Base-by-base conservation (phyloP, 2,797 vertebrate genomes). In the Bradypodion pumilum region DNA sequence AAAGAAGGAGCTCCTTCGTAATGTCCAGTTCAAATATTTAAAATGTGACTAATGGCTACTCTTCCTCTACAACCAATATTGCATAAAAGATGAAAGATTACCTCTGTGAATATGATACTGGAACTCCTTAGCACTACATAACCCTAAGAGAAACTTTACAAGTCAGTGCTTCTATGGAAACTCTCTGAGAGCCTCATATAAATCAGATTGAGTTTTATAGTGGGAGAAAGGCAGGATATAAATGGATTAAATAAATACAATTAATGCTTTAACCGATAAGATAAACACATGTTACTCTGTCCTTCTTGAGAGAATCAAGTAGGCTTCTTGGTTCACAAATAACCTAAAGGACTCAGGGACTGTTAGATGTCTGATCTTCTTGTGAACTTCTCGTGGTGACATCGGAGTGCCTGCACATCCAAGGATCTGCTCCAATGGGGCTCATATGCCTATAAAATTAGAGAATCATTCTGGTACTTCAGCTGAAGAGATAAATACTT, bases 401-500 rank as follows among this genome's bases (percentile, higher is more conserved):
- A 59, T 49, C 2, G 27, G 40, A 56, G 23, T 56, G 52, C 35
- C 44, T 6, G 42, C 13, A 70, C 23, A n/a, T 2, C 19, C 65
- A 76, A 52, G 21, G 8, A 40, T 40, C 23, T 32, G 16, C 63
- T 44, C 42, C 27, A 59, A n/a, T n/a, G 19, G 19, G 63, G 37
- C n/a, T 81, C 27, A 70, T 32, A 2, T 40, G 42, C 42, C 62
- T 40, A 49, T 29, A 70, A 10, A 25, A 40, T 63, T 70, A 76
- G 32, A 49, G 25, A 15, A 52, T 27, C 7, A 85, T 32, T 49
- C 37, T 81, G 79, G 35, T 63, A 42, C 65, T 77, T 32, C 12
- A 12, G 73, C 42, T 81, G 63, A 81, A 81, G 32, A 62, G 70
- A 85, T 81, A 70, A 70, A 85, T 77, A 63, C 81, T 76, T 81